Evolutionary conservation across 2,797 vertebrate species (phyloP).

Genomic region (Dermochelys coriacea): DNA sequence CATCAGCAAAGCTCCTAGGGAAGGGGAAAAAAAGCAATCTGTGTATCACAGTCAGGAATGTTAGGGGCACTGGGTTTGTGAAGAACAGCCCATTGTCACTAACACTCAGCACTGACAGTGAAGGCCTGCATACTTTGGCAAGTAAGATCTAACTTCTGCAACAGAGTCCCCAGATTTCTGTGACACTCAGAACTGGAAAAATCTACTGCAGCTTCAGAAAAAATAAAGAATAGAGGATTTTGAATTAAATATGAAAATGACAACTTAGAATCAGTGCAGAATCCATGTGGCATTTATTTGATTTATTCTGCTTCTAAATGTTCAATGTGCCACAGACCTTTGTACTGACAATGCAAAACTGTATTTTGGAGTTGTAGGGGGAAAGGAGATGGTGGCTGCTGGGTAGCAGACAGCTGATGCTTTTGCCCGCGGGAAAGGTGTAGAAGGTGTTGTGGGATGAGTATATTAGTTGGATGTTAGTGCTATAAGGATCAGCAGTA

Average conservation of each 20-base stretch:
- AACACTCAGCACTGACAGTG: background rate
- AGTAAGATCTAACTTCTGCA: background rate
- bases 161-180: background rate
- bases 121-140: background rate
- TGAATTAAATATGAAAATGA: background rate
- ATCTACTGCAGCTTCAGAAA: background rate
- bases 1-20: accelerated
- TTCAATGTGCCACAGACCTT: background rate
- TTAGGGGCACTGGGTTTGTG: background rate
- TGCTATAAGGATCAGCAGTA: background rate
- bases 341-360: background rate
- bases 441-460: background rate
- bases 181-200: background rate
- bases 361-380: background rate
- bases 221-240: background rate
- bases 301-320: background rate
- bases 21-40: background rate
- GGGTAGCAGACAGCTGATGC: background rate
- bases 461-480: background rate
- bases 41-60: background rate
- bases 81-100: background rate
- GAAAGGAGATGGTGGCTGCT: background rate
- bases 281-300: background rate
- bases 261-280: background rate
- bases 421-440: background rate